phyloP scores from a whole-genome alignment of 2,888 invertebrate species.

The Ophion obscuratus region DNA sequence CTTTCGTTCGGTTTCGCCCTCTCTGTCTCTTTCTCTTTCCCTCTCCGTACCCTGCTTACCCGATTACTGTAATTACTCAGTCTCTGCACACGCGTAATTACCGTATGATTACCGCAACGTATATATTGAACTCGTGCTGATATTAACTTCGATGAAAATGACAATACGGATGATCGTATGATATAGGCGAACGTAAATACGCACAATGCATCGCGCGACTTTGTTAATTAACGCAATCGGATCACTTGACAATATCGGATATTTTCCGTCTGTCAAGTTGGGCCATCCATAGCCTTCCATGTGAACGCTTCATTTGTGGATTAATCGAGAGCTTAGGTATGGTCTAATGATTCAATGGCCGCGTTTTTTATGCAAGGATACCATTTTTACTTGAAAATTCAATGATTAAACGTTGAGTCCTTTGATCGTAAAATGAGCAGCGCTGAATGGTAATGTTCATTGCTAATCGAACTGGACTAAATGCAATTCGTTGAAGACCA shows the following conservation, averaged over 20 bases:
- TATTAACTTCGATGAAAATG: conserved; percentile 62
- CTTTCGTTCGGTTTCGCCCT: not conserved
- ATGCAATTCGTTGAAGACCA: no score
- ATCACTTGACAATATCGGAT: conserved; percentile 26
- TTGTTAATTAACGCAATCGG: conserved; percentile 41
- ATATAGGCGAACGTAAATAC: conserved; percentile 12
- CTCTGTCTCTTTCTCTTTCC: conserved; percentile 10
- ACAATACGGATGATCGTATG: conserved; percentile 47
- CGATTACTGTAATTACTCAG: conserved; percentile 70
- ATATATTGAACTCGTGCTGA: conserved; percentile 38
- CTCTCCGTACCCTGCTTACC: conserved; percentile 34
- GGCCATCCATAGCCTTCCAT: not conserved
- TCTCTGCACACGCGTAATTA: conserved; percentile 69
- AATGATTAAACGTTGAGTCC: no score
- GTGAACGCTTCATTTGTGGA: not conserved
- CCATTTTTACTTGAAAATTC: no score
- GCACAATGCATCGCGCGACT: conserved; percentile 19
- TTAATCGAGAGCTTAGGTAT: not conserved
- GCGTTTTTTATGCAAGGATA: no score
- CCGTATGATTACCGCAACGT: conserved; percentile 68
- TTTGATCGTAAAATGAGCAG: no score
- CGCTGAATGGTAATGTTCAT: no score
- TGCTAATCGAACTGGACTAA: no score
- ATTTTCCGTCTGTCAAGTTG: conserved; percentile 4
- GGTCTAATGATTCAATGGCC: not conserved